Percentiles rank a stretch among this genome's conserved stretches.
Evolutionary conservation across 2,113 vertebrate species (phyloP).

Genomic region (Machaerirhynchus nigripectus): DNA sequence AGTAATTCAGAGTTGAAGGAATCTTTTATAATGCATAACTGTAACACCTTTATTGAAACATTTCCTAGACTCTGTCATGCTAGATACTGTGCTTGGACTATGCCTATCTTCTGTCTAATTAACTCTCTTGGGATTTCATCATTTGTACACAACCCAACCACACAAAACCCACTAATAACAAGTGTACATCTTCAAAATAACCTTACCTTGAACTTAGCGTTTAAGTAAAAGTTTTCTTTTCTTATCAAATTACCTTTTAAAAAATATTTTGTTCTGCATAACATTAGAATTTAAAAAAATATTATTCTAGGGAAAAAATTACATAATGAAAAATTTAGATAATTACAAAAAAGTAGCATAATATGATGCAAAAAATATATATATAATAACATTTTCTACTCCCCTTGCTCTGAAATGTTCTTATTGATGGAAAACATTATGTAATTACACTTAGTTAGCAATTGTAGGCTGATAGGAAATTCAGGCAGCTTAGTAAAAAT

Average conservation of each 20-base stretch:
- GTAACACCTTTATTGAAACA: background rate
- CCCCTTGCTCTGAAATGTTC: background rate
- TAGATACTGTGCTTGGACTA: background rate
- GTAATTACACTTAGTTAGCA: background rate
- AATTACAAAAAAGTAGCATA: background rate
- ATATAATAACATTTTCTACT: background rate
- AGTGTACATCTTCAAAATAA: conserved; percentile 19
- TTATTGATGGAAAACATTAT: background rate
- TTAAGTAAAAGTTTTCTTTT: background rate
- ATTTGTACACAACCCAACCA: conserved; percentile 9
- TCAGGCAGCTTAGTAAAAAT: background rate
- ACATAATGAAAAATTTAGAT: background rate
- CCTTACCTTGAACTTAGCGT: background rate
- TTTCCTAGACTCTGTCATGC: background rate
- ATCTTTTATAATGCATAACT: background rate
- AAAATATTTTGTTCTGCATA: background rate
- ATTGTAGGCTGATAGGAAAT: background rate
- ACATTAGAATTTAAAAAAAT: background rate
- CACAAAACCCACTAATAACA: background rate
- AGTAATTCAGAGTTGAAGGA: background rate
- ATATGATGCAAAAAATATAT: background rate
- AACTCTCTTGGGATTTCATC: conserved; percentile 18
- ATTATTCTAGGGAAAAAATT: background rate
- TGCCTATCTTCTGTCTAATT: conserved; percentile 27
- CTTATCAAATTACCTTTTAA: background rate